A percentile compares a stretch with the other conserved stretches of the same genome.
phyloP scores from a whole-genome alignment of 2,113 vertebrate species.

The Odocoileus hemionus region DNA sequence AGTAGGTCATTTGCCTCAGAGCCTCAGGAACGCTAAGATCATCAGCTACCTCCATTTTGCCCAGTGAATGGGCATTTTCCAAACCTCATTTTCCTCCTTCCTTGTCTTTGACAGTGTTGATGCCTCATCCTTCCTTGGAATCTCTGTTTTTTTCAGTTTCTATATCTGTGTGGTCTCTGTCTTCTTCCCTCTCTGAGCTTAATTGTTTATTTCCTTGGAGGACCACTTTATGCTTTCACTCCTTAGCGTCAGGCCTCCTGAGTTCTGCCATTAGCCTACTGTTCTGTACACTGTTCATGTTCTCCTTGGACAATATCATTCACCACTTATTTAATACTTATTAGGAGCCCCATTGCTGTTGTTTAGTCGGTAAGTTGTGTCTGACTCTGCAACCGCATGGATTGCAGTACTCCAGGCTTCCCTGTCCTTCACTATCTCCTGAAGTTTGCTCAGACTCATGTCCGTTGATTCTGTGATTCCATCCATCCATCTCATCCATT shows the following conservation, averaged over 20 bases:
- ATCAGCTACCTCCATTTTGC: background rate
- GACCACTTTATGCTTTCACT: background rate
- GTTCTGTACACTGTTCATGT: background rate
- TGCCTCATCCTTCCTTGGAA: background rate
- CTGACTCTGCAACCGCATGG: background rate
- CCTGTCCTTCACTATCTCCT: background rate
- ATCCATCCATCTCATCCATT: background rate
- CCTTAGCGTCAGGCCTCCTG: background rate
- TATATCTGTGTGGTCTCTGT: background rate
- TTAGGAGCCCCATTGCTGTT: background rate
- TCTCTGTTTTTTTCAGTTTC: background rate
- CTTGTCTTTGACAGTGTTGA: background rate
- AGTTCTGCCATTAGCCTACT: background rate
- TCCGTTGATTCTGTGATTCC: background rate
- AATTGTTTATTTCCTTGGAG: background rate
- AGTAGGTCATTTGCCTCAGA: slow-evolving; percentile 57
- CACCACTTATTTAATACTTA: background rate
- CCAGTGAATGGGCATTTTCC: background rate
- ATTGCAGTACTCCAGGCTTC: background rate
- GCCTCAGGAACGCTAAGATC: slow-evolving; percentile 11
- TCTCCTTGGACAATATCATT: background rate
- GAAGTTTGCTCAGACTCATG: background rate
- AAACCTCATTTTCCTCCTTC: background rate
- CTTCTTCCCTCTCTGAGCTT: background rate
- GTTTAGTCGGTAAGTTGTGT: background rate